Conservation (phyloP, 1,140 invertebrate species). For the Calosoma granatense region DNA sequence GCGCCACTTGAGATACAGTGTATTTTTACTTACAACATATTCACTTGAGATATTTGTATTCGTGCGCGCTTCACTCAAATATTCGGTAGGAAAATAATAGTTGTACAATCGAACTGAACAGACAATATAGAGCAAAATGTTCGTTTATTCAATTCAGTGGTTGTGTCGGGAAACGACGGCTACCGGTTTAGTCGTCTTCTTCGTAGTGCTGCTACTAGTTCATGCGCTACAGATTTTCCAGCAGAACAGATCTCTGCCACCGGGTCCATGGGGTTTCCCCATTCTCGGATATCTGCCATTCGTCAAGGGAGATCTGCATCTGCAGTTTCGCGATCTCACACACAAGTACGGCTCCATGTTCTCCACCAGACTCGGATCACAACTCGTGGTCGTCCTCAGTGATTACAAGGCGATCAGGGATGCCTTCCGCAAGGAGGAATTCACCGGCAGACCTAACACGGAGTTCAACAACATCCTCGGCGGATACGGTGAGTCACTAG, state of each 20-base stretch:
- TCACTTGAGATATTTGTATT: no score
- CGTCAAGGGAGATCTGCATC: slow-evolving; percentile 63
- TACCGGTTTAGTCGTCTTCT: slow-evolving; percentile 39
- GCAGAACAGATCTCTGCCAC: slow-evolving; percentile 53
- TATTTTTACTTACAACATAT: no score
- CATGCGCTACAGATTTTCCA: slow-evolving; percentile 41
- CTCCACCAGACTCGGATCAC: slow-evolving; percentile 66
- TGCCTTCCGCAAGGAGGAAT: slow-evolving; percentile 72
- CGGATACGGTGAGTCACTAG: slow-evolving; percentile 73
- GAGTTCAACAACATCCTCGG: slow-evolving; percentile 77
- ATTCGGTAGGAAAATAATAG: no score
- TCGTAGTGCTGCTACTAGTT: slow-evolving; percentile 40
- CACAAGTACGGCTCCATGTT: slow-evolving; percentile 71
- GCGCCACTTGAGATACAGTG: no score
- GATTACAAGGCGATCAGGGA: slow-evolving; percentile 76
- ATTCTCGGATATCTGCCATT: slow-evolving; percentile 73
- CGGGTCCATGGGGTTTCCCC: slow-evolving; percentile 76
- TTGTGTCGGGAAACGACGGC: slow-evolving; percentile 27
- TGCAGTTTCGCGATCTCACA: slow-evolving; percentile 63
- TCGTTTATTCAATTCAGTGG: slow-evolving; percentile 26
- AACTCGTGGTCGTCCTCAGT: slow-evolving; percentile 73
- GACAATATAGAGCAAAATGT: no score
- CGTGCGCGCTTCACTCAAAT: no score
- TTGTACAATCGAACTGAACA: no score
- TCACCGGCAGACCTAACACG: slow-evolving; percentile 73